Base-by-base conservation (phyloP, 1,140 invertebrate species). In the Drosophila sulfurigaster region DNA sequence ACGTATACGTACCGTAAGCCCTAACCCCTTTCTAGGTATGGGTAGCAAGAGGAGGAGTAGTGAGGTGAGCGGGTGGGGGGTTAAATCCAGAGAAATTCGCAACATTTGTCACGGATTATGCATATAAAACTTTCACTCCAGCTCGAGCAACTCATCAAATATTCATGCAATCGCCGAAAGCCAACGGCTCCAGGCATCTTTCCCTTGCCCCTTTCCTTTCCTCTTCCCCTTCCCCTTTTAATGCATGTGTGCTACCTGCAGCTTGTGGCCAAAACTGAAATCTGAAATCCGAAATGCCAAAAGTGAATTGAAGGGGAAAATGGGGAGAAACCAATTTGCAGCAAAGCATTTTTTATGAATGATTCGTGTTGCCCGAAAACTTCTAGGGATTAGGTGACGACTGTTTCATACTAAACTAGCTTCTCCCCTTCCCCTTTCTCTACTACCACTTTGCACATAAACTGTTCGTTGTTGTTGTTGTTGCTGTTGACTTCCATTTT, bases 401-500 rank as follows among this genome's bases (percentile, higher is more conserved):
- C 25, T 48, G 20, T 52, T n/a, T 20, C 66, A 15, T 41, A 58
- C 13, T 16, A 10, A 13, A 8, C 35, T 32, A 38, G 13, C 28
- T 1, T 8, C 58, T 11, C 4, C 11, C 49, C 25, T 1, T 35
- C 30, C 15, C 32, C 46, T 11, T 2, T 15, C n/a, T 1, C 16
- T 25, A 13, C 13, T 6, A n/a, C 7, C 10, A 11, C 11, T 59
- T 30, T 20, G 20, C 28, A 30, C 38, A 25, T 0, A 25, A 25
- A 25, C 20, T 4, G 20, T n/a, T 11, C 48, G 49, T 70, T 65
- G 62, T 60, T 72, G 46, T 48, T 49, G 58, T 25, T 64, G 75
- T 30, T 64, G 52, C 32, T 79, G 76, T 54, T 60, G 68, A 60
- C 67, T 71, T 81, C 78, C 76, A 74, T 67, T 87, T 90, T 75